Conservation (phyloP, 2,888 invertebrate genomes). For the Apotomis turbidana region DNA sequence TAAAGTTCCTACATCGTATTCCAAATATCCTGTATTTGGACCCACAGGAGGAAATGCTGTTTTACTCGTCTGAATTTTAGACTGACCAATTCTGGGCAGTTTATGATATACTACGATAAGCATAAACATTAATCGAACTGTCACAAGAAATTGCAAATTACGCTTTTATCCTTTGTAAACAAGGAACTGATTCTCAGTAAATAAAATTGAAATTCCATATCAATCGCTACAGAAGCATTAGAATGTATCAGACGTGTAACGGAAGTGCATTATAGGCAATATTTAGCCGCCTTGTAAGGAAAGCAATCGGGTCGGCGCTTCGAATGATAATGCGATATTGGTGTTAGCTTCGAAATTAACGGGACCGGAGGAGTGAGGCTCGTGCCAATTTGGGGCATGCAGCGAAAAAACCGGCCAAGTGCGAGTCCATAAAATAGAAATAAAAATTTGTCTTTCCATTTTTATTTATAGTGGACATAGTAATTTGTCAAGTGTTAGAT, state of each 20-base stretch:
- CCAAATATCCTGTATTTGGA: too few species aligned
- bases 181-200: not conserved
- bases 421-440: too few species aligned
- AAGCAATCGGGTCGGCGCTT: slow-evolving; percentile 52
- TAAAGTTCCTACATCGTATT: too few species aligned
- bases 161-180: not conserved
- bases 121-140: too few species aligned
- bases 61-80: too few species aligned
- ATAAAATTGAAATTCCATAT: slow-evolving; percentile 11
- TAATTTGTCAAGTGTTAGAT: too few species aligned
- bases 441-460: too few species aligned
- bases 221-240: slow-evolving; percentile 23
- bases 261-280: slow-evolving; percentile 31
- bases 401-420: not conserved
- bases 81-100: too few species aligned
- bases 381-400: slow-evolving; percentile 45
- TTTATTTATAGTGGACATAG: too few species aligned
- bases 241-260: slow-evolving; percentile 29
- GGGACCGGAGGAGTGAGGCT: slow-evolving; percentile 57
- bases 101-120: too few species aligned
- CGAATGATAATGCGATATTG: slow-evolving; percentile 69
- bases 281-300: slow-evolving; percentile 43
- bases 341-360: slow-evolving; percentile 71
- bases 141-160: too few species aligned
- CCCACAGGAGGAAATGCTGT: too few species aligned